A percentile compares a stretch with the other conserved stretches of the same genome.
Conservation (phyloP, 2,888 invertebrate genomes). For the Rutpela maculata region DNA sequence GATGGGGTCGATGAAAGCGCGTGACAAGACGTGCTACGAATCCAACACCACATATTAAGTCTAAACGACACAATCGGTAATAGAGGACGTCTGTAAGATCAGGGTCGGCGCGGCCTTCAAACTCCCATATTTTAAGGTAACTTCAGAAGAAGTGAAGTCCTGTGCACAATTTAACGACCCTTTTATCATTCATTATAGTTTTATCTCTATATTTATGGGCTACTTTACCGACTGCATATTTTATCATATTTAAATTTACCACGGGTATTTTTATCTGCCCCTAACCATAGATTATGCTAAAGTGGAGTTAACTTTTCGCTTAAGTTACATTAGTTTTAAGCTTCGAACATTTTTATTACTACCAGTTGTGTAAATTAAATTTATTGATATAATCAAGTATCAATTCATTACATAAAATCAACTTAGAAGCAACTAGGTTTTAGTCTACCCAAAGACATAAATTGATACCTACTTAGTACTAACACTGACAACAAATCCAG, state of each 20-base stretch:
- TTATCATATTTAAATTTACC: slow-evolving; percentile 58
- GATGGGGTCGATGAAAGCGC: slow-evolving; percentile 51
- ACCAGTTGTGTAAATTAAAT: neutral
- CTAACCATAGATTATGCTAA: neutral
- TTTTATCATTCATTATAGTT: slow-evolving; percentile 70
- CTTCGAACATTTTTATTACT: neutral
- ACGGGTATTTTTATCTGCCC: slow-evolving; percentile 18
- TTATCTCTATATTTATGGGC: slow-evolving; percentile 62
- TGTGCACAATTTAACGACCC: slow-evolving; percentile 69
- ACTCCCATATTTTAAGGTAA: slow-evolving; percentile 50
- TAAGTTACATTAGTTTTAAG: neutral
- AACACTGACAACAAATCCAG: too few relatives aligned
- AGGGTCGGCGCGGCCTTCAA: slow-evolving; percentile 42
- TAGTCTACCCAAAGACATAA: too few relatives aligned
- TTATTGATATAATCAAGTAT: neutral
- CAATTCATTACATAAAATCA: neutral
- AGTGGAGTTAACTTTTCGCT: slow-evolving; percentile 1
- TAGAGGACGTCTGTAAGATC: slow-evolving; percentile 52
- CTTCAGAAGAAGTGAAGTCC: slow-evolving; percentile 38
- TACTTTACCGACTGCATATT: slow-evolving; percentile 64
- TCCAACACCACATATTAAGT: slow-evolving; percentile 58
- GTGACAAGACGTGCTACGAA: slow-evolving; percentile 62
- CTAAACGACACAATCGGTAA: slow-evolving; percentile 50
- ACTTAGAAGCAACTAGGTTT: too few relatives aligned
- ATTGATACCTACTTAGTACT: too few relatives aligned